phyloP scores from a whole-genome alignment of 2,797 vertebrate genomes.

The Scolopax rusticola region DNA sequence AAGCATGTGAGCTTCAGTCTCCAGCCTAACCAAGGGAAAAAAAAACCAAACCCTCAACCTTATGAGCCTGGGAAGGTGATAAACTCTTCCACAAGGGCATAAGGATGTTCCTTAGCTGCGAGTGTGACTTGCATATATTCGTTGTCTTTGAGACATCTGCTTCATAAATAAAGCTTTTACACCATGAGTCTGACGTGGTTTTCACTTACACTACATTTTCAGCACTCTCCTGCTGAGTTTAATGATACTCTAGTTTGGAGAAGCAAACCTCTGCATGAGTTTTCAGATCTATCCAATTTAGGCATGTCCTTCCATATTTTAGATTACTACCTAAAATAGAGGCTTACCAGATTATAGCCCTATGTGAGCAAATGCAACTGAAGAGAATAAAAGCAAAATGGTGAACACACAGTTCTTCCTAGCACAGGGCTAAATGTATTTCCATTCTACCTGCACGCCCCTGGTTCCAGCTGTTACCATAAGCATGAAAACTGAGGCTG shows the following conservation, averaged over 20 bases:
- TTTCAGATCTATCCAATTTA: background rate
- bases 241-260: background rate
- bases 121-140: background rate
- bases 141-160: background rate
- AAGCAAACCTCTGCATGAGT: background rate
- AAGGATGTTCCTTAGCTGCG: background rate
- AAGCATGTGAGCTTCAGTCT: background rate
- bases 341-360: background rate
- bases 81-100: background rate
- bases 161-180: background rate
- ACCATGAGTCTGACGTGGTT: accelerated
- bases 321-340: background rate
- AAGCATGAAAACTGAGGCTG: background rate
- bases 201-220: background rate
- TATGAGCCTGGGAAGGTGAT: background rate
- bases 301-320: background rate
- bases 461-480: background rate
- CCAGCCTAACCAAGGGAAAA: background rate
- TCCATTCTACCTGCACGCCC: background rate
- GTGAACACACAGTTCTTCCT: background rate
- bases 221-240: background rate
- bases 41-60: background rate
- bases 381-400: background rate
- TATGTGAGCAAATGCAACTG: background rate
- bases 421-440: background rate